Evolutionary conservation across 30 jellyfish, hydroid and myxozoan genomes (phyloP), one percentile per base, ranked within the genome.

Genomic region (Aurelia sp.): DNA sequence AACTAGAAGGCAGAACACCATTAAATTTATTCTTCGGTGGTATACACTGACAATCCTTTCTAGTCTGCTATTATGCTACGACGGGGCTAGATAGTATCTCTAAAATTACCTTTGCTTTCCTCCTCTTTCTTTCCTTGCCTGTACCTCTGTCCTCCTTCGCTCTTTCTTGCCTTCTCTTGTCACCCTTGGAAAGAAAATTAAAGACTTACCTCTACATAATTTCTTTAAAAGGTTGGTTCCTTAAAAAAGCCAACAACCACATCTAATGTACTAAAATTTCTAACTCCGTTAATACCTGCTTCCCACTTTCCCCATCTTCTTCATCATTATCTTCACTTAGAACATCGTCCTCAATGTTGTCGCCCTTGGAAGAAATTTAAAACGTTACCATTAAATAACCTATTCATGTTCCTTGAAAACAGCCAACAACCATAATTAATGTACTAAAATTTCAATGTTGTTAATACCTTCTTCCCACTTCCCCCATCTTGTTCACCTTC

Each of bases 101-200:
- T 10, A 53, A 37, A 13, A 48, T 20, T 37, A 11, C 61, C 62
- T 40, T 66, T 69, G 13, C 13, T 27, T 10, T 40, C 55, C 22
- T 31, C 80, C 37, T 69, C 37, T 23, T 50, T 18, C 30, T 33
- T 23, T 27, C 61, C 21, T 65, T 22, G 33, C 16, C 41, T 3
- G 4, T 23, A 4, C 13, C 40, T 66, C 1, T 12, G 17, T n/a
- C 80, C 30, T 40, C 61, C 44, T 41, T 63, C 74, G 11, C 23
- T 35, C 30, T 37, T 40, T 69, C 80, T 40, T 66, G 35, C 31
- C 80, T 33, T 18, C 61, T 69, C 62, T 35, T 50, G 62, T 27
- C 27, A 59, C 62, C 80, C 62, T n/a, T 17, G 0, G 13, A 33
- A 10, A 69, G 62, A 59, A 59, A 4, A 8, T 59, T 6, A 59